These are phyloP conservation scores for Cecidostiba fungosa DNA, from an alignment of 2,888 invertebrate species.

Conservation along the genomic window DNA sequence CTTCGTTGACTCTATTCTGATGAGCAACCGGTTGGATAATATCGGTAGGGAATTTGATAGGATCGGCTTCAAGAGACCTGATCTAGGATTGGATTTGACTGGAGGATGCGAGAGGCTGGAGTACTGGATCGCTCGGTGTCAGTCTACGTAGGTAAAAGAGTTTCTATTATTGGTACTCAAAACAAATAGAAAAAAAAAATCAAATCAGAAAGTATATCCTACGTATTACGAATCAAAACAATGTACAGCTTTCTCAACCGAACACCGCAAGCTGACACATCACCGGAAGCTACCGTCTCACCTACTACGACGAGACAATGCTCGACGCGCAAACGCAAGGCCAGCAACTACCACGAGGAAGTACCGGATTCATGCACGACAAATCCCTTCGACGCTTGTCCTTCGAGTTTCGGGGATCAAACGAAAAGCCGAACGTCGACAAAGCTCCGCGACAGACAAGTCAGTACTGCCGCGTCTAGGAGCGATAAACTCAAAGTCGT, in stretches of 20 bases:
- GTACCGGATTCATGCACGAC: neutral
- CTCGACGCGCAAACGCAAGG: conserved; percentile 46
- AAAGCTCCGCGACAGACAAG: neutral
- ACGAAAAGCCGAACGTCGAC: neutral
- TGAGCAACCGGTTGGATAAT: conserved; percentile 70
- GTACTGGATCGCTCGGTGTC: conserved; percentile 65
- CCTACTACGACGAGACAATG: neutral
- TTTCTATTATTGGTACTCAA: conserved; percentile 57
- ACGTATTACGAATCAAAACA: neutral
- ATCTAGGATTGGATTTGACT: conserved; percentile 61
- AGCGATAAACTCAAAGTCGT: conserved; percentile 44
- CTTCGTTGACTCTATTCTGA: conserved; percentile 70
- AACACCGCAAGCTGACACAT: neutral
- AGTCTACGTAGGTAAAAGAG: conserved; percentile 48
- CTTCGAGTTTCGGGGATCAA: neutral
- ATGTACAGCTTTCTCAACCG: no score
- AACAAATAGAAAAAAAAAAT: neutral
- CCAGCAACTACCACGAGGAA: neutral
- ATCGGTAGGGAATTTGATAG: conserved; percentile 69
- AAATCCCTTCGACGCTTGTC: conserved; percentile 23
- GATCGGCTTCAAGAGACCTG: conserved; percentile 66
- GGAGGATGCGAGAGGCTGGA: conserved; percentile 59
- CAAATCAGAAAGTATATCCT: neutral
- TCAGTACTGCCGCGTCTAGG: neutral
- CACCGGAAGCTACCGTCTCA: neutral